Conservation (phyloP, 2,888 invertebrate species). For the Hydroisotoma schaefferi region DNA sequence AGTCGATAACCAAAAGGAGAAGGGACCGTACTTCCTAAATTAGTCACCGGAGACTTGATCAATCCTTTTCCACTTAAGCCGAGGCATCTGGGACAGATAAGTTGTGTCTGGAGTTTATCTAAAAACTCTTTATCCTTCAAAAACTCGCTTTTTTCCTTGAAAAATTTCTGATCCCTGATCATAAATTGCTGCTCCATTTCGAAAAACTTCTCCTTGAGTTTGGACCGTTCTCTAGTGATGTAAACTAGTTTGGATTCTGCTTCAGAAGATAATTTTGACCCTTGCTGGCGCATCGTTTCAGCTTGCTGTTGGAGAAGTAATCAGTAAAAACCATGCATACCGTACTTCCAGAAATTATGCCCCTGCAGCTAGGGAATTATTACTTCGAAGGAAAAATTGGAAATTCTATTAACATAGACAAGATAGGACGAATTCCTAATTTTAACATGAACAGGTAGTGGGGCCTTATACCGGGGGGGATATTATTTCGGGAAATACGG, state of each 20-base stretch:
- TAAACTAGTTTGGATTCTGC: slow-evolving; percentile 27
- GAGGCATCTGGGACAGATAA: slow-evolving; percentile 43
- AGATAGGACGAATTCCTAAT: too few species aligned
- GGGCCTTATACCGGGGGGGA: too few species aligned
- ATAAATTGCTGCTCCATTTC: slow-evolving; percentile 30
- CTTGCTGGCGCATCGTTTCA: slow-evolving; percentile 33
- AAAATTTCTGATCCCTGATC: slow-evolving; percentile 31
- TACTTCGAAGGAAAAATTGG: too few species aligned
- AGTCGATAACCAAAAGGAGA: neutral
- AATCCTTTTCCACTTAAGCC: slow-evolving; percentile 2
- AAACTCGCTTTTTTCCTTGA: slow-evolving; percentile 42
- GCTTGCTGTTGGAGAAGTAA: slow-evolving; percentile 27
- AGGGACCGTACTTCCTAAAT: neutral
- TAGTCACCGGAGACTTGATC: neutral
- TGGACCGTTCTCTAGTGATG: slow-evolving; percentile 29
- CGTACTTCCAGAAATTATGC: too few species aligned
- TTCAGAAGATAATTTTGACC: slow-evolving; percentile 31
- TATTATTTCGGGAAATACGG: neutral
- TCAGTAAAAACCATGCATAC: too few species aligned
- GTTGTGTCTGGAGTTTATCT: slow-evolving; percentile 40
- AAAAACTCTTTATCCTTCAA: slow-evolving; percentile 41
- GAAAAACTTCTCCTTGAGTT: slow-evolving; percentile 26
- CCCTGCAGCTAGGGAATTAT: too few species aligned
- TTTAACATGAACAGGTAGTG: too few species aligned
- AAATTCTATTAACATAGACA: too few species aligned